Evolutionary conservation across 2,797 vertebrate species (phyloP).

Genomic region (Malacoraja senta): DNA sequence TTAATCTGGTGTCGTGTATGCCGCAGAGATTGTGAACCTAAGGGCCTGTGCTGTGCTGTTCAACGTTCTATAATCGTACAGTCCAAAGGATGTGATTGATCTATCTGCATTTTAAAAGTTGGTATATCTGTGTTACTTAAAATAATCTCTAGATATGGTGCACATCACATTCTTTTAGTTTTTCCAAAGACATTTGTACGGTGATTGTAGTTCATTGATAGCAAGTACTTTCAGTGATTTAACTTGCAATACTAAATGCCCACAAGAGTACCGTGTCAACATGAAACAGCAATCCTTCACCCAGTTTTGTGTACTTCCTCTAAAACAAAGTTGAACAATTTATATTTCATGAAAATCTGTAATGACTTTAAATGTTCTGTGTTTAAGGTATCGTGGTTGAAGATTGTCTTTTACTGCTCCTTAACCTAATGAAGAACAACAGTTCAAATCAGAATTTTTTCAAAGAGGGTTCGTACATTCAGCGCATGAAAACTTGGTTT

Average conservation of each 20-base stretch:
- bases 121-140: background rate
- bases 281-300: background rate
- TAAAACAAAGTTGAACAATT: background rate
- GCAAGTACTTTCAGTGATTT: background rate
- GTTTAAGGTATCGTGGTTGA: constrained; percentile 91
- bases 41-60: too few species aligned
- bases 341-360: background rate
- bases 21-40: too few species aligned
- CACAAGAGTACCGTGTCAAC: background rate
- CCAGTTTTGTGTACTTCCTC: background rate
- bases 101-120: background rate
- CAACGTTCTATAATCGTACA: background rate
- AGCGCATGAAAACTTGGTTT: constrained; percentile 98
- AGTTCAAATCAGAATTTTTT: constrained; percentile 99
- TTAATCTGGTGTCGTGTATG: too few species aligned
- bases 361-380: background rate
- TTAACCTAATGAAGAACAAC: constrained; percentile 91
- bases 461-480: constrained; percentile 96
- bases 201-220: background rate
- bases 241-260: background rate
- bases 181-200: background rate
- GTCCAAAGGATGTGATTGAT: background rate
- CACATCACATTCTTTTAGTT: background rate
- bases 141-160: background rate
- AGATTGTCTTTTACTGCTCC: constrained; percentile 86